These are phyloP conservation scores for Paratrypauchen microcephalus DNA, from an alignment of 2,797 vertebrate genomes.

Conservation along the genomic window DNA sequence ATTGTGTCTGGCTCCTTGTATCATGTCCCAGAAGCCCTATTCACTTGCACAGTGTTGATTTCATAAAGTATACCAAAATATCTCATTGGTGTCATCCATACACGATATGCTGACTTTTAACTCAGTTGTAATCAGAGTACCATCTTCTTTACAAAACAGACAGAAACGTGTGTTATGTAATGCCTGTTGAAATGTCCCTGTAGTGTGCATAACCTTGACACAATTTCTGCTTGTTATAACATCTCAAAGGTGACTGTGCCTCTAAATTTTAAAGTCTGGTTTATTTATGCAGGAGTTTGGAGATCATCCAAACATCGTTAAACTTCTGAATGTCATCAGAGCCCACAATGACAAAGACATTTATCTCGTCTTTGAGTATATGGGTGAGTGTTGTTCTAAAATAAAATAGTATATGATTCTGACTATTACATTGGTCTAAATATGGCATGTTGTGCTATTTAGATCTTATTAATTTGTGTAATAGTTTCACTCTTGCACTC, in stretches of 20 bases:
- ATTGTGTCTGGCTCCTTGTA: neutral
- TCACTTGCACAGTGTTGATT: neutral
- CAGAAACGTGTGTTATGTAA: constrained; percentile 38
- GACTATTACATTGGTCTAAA: neutral
- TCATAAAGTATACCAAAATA: neutral
- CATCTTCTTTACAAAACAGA: constrained; percentile 20
- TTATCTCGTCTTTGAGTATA: constrained; percentile 93
- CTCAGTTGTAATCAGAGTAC: constrained; percentile 19
- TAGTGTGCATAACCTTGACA: constrained; percentile 33
- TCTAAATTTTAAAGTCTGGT: constrained; percentile 12
- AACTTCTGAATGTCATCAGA: constrained; percentile 87
- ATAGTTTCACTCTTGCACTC: constrained; percentile 19
- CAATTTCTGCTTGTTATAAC: constrained; percentile 2
- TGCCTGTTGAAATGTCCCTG: constrained; percentile 16
- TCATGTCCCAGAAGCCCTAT: neutral
- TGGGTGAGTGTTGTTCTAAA: constrained; percentile 81
- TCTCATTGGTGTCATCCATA: neutral
- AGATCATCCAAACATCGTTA: constrained; percentile 89
- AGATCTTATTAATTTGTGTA: neutral
- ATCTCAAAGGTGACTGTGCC: constrained; percentile 27
- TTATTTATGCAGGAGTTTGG: constrained; percentile 84
- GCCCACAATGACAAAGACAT: constrained; percentile 95
- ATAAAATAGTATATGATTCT: neutral
- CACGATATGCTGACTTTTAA: constrained; percentile 1
- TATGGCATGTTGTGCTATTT: neutral